These are phyloP conservation scores for Xyrauchen texanus DNA, from an alignment of 2,113 vertebrate genomes.

Conservation along the genomic window DNA sequence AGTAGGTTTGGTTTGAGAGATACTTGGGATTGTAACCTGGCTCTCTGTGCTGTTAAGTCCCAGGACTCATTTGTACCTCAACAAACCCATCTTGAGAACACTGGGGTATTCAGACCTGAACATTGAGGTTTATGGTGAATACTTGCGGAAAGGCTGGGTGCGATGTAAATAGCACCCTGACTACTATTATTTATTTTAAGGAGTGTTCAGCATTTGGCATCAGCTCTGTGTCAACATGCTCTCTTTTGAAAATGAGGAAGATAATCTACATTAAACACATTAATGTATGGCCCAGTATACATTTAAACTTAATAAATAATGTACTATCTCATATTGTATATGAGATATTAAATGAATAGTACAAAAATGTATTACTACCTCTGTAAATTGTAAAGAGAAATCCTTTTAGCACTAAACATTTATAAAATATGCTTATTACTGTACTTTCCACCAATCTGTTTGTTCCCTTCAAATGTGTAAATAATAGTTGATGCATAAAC, in stretches of 20 bases:
- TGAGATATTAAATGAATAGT: too few species aligned
- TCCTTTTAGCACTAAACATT: too few species aligned
- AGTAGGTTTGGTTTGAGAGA: constrained; percentile 26
- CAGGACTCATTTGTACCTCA: constrained; percentile 43
- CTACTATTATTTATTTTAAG: constrained; percentile 36
- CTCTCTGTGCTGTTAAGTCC: constrained; percentile 54
- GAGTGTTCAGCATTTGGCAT: constrained; percentile 24
- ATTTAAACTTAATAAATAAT: not conserved
- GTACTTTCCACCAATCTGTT: too few species aligned
- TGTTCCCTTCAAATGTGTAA: too few species aligned
- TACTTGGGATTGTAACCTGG: constrained; percentile 47
- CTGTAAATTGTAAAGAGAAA: too few species aligned
- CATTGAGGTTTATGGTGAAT: constrained; percentile 37
- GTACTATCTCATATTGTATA: too few species aligned
- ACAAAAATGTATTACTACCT: too few species aligned
- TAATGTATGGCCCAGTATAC: constrained; percentile 9
- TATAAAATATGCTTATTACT: too few species aligned
- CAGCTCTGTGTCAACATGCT: constrained; percentile 18
- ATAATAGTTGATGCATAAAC: too few species aligned
- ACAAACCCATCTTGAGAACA: constrained; percentile 33
- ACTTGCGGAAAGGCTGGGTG: constrained; percentile 57
- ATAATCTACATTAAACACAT: not conserved
- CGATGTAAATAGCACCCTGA: constrained; percentile 53
- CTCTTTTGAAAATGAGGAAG: constrained; percentile 32
- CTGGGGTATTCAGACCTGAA: constrained; percentile 38